Base-by-base conservation (phyloP, 2,888 invertebrate genomes). In the Polymixis lichenea region DNA sequence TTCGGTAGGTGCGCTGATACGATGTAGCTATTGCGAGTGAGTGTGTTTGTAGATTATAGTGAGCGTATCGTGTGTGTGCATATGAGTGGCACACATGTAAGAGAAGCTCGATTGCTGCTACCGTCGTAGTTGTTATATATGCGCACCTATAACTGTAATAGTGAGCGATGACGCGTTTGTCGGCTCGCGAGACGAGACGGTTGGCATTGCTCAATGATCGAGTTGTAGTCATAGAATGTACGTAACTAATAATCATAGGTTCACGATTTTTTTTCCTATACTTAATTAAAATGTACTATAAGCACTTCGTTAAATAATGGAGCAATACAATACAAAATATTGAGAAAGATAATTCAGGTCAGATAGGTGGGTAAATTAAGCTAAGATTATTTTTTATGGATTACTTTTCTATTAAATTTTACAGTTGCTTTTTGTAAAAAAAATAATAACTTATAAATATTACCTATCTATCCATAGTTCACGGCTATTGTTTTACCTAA, bases 141-240 rank as follows among this genome's bases (percentile, higher is more conserved):
- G 93, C 94, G 93, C 91, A 95, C 95, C 93, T 95, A 95, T 95
- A 95, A 95, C 94, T 95, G 94, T 95, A 90, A 94, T 94, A 95
- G 95, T 94, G 92, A 94, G 92, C 93, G 95, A 95, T 96, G 96
- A 96, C 96, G 96, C 95, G 96, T 95, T 94, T 94, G 95, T 95
- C 95, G 95, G 95, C 95, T 95, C 93, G 94, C 93, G 95, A 95
- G 95, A 95, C 95, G 95, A 95, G 95, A 95, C 95, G 93, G 95
- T 96, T 95, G 95, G 95, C 95, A 95, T 95, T 95, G 95, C 95
- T 96, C 96, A 96, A 95, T 96, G 96, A 95, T 96, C 94, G 95
- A 95, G 95, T 94, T 94, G 94, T 95, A 95, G 93, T 93, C 94
- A 92, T 93, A 93, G 90, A 89, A 95, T 93, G 91, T 93, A 93